A percentile compares a stretch with the other conserved stretches of the same genome.
Conservation (phyloP, 2,113 vertebrate genomes). For the Bubalus kerabau region DNA sequence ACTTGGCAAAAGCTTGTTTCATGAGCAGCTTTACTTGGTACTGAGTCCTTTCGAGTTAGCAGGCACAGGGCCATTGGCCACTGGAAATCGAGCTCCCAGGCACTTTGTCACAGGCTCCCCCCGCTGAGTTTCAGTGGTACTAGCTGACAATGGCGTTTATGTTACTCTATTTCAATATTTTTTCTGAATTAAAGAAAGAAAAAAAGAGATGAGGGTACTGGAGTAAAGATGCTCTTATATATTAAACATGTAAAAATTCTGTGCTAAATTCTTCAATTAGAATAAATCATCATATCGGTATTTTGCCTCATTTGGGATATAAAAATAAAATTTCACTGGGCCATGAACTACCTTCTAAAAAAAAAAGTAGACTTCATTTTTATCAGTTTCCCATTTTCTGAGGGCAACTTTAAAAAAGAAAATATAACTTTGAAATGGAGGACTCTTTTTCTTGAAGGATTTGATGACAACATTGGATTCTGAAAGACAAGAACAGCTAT, state of each 20-base stretch:
- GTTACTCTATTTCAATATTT: constrained; percentile 12
- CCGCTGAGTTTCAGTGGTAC: not conserved
- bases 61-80: not conserved
- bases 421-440: constrained; percentile 58
- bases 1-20: not conserved
- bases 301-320: constrained; percentile 44
- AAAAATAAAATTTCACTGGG: constrained; percentile 41
- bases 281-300: constrained; percentile 6
- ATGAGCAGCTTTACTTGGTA: constrained; percentile 1
- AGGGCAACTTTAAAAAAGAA: constrained; percentile 19
- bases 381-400: constrained; percentile 55
- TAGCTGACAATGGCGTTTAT: not conserved
- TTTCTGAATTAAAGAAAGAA: not conserved
- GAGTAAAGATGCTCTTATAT: not conserved
- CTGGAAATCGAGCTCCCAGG: not conserved
- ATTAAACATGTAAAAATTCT: constrained; percentile 20
- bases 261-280: constrained; percentile 50
- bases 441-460: constrained; percentile 20
- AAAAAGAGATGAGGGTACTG: not conserved
- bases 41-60: constrained; percentile 25
- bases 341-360: constrained; percentile 34
- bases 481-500: not conserved
- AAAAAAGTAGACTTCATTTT: constrained; percentile 43
- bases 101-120: not conserved
- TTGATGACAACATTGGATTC: constrained; percentile 52